Base-by-base conservation (phyloP, 2,113 vertebrate genomes). In the Trematocara marginatum region DNA sequence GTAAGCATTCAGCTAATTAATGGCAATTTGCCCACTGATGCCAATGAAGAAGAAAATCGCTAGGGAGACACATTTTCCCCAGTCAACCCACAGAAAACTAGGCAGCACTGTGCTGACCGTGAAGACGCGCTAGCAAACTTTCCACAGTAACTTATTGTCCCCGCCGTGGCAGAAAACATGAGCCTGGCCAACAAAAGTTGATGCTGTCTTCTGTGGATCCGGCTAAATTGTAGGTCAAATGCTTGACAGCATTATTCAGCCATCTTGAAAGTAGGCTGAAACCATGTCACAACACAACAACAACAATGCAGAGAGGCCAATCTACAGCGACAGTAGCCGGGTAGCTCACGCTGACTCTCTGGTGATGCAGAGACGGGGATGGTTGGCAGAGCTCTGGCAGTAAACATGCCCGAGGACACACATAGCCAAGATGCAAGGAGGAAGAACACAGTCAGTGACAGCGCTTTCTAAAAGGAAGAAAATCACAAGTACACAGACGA, bases 1-100 rank as follows among this genome's bases (percentile, higher is more conserved):
- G 88, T 89, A 94, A 93, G 87, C 88, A 91, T 90, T 86, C 81
- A 47, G 89, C 91, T 95, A 95, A 96, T 96, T 95, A 95, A 93
- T 87, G 92, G 82, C 91, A 90, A 95, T 94, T 95, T 93, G 85
- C 90, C 86, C 66, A 42, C 84, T 86, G 87, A 88, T 83, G 89
- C 86, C 64, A 92, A 91, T 90, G 86, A 87, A 66, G 89, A 69
- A 69, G 90, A 84, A 93, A 92, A 92, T 88, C 92, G 64, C 88
- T 10, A 47, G 84, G 82, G 90, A 88, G 64, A 86, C 54, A 78
- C 69, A 38, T 86, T 90, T 89, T 74, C 79, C 59, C 59, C 61
- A 79, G 74, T 79, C 71, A 56, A 40, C 53, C 80, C 66, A 54
- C 45, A n/a, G 42, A 81, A 74, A 86, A 69, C 57, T 26, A 91